Percentiles rank a stretch among this genome's conserved stretches.
These are phyloP conservation scores for Caenorhabditis sinica DNA, from an alignment of 2,888 invertebrate species.

Conservation along the genomic window DNA sequence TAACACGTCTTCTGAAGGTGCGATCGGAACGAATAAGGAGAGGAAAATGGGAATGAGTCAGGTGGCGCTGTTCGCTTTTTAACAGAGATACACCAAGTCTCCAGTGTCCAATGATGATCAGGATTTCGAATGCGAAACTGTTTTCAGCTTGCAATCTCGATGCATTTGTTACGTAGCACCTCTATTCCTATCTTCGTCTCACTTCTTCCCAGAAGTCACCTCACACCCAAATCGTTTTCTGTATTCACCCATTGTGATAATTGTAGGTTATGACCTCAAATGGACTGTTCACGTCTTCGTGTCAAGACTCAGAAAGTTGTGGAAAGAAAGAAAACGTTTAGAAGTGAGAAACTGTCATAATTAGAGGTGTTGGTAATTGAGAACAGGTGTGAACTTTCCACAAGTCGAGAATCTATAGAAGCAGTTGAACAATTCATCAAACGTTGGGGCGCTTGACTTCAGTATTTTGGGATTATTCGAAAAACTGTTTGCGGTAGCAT, in stretches of 20 bases:
- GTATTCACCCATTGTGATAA: slow-evolving; percentile 20
- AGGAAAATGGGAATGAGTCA: slow-evolving; percentile 14
- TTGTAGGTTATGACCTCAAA: slow-evolving; percentile 33
- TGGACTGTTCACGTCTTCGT: slow-evolving; percentile 32
- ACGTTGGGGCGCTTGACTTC: too few relatives aligned
- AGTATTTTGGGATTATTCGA: neutral
- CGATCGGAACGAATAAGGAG: neutral
- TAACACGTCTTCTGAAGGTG: slow-evolving; percentile 19
- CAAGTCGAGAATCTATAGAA: neutral
- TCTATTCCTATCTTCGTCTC: neutral
- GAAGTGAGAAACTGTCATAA: slow-evolving; percentile 39
- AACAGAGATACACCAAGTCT: neutral
- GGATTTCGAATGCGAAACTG: neutral
- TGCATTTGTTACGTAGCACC: too few relatives aligned
- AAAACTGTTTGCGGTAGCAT: neutral
- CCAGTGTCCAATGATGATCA: neutral
- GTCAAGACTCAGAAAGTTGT: slow-evolving; percentile 25
- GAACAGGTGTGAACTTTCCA: slow-evolving; percentile 18
- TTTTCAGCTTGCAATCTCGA: too few relatives aligned
- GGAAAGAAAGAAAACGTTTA: slow-evolving; percentile 22
- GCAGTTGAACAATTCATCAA: neutral
- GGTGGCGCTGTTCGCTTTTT: slow-evolving; percentile 30
- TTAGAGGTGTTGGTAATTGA: slow-evolving; percentile 43
- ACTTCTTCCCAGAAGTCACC: slow-evolving; percentile 31
- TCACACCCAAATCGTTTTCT: slow-evolving; percentile 1